Percentiles rank a stretch among this genome's conserved stretches.
Evolutionary conservation across 2,888 invertebrate species (phyloP).

Genomic region (Ceramica pisi): DNA sequence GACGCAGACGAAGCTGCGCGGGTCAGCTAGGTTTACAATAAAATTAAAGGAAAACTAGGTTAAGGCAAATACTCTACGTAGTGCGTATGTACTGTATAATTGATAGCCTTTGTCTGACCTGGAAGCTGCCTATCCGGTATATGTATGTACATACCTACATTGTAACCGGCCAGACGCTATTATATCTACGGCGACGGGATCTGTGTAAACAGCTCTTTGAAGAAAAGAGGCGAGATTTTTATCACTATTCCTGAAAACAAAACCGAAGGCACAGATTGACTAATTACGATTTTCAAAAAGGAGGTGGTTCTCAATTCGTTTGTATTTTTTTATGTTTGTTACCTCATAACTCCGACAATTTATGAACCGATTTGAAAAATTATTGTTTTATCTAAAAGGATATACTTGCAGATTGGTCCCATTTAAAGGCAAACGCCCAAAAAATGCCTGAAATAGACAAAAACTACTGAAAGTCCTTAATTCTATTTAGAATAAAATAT

Average conservation of each 20-base stretch:
- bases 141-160: not conserved
- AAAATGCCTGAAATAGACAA: too few species aligned
- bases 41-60: slow-evolving; percentile 27
- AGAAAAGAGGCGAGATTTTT: not conserved
- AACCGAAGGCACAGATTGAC: not conserved
- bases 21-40: not conserved
- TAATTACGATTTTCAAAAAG: too few species aligned
- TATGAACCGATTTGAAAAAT: too few species aligned
- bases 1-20: too few species aligned
- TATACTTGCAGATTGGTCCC: too few species aligned
- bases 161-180: slow-evolving; percentile 6
- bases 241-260: not conserved
- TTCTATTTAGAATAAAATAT: too few species aligned
- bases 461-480: too few species aligned
- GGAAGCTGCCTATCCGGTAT: slow-evolving; percentile 41
- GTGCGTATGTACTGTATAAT: not conserved
- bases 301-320: too few species aligned
- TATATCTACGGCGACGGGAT: slow-evolving; percentile 2
- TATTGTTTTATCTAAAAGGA: too few species aligned
- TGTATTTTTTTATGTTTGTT: too few species aligned
- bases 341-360: too few species aligned
- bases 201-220: not conserved
- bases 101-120: slow-evolving; percentile 45
- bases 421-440: too few species aligned
- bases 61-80: slow-evolving; percentile 12